Conservation (phyloP, 2,113 vertebrate species). For the Scalopus aquaticus region DNA sequence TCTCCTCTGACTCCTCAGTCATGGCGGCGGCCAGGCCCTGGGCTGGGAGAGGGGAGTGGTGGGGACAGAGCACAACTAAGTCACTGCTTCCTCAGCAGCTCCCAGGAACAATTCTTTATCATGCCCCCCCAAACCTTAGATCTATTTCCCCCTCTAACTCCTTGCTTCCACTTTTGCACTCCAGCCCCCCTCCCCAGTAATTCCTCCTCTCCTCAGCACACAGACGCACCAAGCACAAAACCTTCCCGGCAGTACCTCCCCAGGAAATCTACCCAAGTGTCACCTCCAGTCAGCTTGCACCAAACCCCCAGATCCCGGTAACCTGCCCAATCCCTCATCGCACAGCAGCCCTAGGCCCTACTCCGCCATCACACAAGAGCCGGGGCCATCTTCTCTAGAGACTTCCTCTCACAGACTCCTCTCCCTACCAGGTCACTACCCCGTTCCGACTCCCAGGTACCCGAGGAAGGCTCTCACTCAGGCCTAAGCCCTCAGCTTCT, state of each 20-base stretch:
- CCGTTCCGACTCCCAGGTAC: not conserved
- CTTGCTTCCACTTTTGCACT: not conserved
- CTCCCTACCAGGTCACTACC: not conserved
- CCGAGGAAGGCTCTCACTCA: not conserved
- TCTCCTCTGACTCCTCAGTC: constrained; percentile 81
- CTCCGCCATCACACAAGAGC: not conserved
- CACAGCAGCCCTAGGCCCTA: not conserved
- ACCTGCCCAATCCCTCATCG: not conserved
- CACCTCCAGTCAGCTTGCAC: not conserved
- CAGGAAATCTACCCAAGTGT: not conserved
- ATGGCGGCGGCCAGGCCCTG: constrained; percentile 61
- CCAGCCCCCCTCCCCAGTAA: not conserved
- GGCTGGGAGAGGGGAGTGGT: not conserved
- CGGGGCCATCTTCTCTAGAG: not conserved
- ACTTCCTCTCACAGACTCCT: not conserved
- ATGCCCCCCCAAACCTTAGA: not conserved
- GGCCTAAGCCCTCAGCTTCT: not conserved
- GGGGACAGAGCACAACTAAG: not conserved
- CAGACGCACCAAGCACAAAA: not conserved
- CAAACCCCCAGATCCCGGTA: not conserved
- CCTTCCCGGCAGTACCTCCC: not conserved
- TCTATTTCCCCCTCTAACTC: not conserved
- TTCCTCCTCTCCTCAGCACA: not conserved
- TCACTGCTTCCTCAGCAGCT: not conserved
- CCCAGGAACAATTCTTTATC: not conserved